Evolutionary conservation across 2,888 invertebrate species (phyloP).

Genomic region (Eupithecia centaureata): DNA sequence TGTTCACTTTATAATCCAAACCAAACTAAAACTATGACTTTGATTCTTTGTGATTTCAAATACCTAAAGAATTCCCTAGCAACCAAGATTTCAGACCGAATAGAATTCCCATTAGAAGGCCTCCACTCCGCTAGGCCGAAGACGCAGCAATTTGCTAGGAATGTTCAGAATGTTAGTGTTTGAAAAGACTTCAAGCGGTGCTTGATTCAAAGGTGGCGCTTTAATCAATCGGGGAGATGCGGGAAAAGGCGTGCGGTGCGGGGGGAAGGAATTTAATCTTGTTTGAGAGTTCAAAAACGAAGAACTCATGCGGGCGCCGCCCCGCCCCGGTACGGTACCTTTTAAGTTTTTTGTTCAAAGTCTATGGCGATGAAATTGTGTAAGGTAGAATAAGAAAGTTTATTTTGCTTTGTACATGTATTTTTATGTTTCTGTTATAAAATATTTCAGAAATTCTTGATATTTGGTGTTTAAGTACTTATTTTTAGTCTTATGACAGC

Average conservation of each 20-base stretch:
- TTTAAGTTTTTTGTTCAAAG: conserved; percentile 11
- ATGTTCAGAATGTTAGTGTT: conserved; percentile 7
- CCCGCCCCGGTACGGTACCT: neutral
- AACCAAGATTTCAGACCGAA: neutral
- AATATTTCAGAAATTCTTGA: neutral
- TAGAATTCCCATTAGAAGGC: neutral
- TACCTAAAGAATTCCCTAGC: neutral
- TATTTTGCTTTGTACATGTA: neutral
- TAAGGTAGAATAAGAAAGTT: neutral
- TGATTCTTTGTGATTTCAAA: neutral
- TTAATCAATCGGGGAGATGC: conserved; percentile 36
- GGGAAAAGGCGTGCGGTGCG: neutral
- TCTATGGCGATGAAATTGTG: conserved; percentile 3
- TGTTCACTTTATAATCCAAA: neutral
- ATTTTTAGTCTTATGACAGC: no score
- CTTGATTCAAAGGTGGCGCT: conserved; percentile 34
- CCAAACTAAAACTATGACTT: neutral
- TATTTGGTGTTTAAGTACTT: no score
- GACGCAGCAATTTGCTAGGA: neutral
- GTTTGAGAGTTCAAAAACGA: conserved; percentile 40
- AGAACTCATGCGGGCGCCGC: conserved; percentile 14
- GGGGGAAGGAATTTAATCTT: conserved; percentile 42
- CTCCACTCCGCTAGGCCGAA: neutral
- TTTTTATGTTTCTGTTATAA: neutral
- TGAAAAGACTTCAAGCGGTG: neutral